These are phyloP conservation scores for Polyploca ridens DNA, from an alignment of 2,888 invertebrate genomes.

Conservation along the genomic window DNA sequence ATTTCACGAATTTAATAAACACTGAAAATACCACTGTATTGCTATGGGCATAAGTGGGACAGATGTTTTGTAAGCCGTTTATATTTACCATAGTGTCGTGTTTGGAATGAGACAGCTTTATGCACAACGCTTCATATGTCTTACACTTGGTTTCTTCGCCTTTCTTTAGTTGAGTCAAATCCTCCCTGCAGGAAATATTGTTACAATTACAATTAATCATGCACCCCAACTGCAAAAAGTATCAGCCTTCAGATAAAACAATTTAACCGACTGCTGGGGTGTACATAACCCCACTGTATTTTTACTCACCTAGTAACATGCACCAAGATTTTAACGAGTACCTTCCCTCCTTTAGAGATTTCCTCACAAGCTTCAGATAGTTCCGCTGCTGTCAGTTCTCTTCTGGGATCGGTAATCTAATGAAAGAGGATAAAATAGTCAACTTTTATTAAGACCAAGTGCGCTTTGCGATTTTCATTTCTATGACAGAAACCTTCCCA, in stretches of 20 bases:
- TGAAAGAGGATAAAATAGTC: background rate
- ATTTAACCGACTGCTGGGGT: no score
- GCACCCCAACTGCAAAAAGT: no score
- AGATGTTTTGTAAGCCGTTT: background rate
- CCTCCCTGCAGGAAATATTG: constrained; percentile 76
- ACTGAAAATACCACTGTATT: no score
- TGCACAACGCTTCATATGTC: constrained; percentile 92
- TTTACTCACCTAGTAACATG: constrained; percentile 55
- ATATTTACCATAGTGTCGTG: constrained; percentile 39
- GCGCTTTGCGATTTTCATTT: no score
- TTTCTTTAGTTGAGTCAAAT: constrained; percentile 89
- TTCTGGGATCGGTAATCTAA: constrained; percentile 65
- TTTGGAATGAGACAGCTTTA: constrained; percentile 69
- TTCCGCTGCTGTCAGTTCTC: constrained; percentile 49
- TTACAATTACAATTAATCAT: background rate
- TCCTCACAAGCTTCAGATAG: constrained; percentile 49
- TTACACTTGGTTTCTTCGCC: constrained; percentile 96
- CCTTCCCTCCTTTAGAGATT: constrained; percentile 52
- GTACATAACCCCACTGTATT: no score
- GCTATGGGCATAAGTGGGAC: background rate
- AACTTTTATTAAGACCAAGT: no score
- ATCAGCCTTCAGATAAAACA: no score
- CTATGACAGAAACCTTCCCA: no score
- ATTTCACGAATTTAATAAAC: no score
- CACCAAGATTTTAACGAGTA: constrained; percentile 49